phyloP scores from a whole-genome alignment of 2,888 invertebrate genomes.

The Cactoblastis cactorum region DNA sequence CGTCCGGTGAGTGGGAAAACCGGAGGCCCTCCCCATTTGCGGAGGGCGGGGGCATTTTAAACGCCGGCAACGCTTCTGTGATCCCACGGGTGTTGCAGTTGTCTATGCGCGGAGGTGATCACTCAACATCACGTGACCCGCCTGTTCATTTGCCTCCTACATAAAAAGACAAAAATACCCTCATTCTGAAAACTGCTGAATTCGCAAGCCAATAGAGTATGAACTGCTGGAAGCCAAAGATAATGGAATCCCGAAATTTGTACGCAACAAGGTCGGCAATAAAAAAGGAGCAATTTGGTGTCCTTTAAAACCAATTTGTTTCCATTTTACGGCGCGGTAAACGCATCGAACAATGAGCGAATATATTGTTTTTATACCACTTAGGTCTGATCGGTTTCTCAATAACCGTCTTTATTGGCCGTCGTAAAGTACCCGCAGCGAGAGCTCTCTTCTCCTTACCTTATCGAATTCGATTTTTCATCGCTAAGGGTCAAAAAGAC shows the following conservation, averaged over 20 bases:
- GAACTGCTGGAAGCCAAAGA: background rate
- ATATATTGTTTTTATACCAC: constrained; percentile 62
- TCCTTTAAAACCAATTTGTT: constrained; percentile 68
- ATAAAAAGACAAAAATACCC: no score
- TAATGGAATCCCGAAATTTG: constrained; percentile 6
- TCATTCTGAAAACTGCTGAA: constrained; percentile 2
- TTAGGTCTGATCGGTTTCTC: constrained; percentile 64
- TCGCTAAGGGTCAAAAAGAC: constrained; percentile 1
- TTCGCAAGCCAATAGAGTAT: background rate
- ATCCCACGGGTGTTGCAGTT: no score
- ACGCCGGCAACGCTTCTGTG: no score
- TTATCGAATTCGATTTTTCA: constrained; percentile 4
- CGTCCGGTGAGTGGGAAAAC: no score
- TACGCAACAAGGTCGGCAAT: constrained; percentile 5
- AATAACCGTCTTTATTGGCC: constrained; percentile 47
- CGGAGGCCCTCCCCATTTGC: no score
- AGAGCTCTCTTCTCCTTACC: background rate
- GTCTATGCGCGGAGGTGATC: no score
- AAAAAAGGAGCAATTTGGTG: constrained; percentile 23
- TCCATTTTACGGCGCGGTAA: constrained; percentile 61
- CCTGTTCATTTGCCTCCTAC: no score
- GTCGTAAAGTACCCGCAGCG: constrained; percentile 7
- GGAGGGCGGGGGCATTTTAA: no score
- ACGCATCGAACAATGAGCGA: constrained; percentile 64
- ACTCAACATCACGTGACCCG: no score